phyloP scores from a whole-genome alignment of 64 coral and sea anemone species.

The Acropora tenuis region DNA sequence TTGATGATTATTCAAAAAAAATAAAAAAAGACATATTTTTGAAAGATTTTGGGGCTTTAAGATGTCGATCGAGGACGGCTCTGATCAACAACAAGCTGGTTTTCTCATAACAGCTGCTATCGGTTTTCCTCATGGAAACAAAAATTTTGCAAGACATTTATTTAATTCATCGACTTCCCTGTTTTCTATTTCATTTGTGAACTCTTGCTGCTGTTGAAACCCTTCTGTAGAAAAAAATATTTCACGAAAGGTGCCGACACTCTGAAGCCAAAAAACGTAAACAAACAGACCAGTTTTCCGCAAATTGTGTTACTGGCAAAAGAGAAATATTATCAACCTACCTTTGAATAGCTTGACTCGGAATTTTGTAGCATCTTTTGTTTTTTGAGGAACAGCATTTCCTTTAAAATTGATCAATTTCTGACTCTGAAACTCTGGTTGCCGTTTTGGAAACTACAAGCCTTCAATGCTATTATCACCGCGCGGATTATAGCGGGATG shows the following conservation, averaged over 20 bases:
- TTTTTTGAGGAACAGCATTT: background rate
- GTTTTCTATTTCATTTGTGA: slow-evolving; percentile 2
- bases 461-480: too few relatives aligned
- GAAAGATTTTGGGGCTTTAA: background rate
- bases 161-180: background rate
- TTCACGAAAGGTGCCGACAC: background rate
- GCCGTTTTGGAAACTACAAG: too few relatives aligned
- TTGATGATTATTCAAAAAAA: too few relatives aligned
- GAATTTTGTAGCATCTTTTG: background rate
- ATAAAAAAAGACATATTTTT: background rate
- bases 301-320: background rate
- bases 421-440: too few relatives aligned
- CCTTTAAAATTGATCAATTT: background rate
- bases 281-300: background rate
- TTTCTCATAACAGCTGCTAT: too few relatives aligned
- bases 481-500: background rate
- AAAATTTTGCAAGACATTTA: background rate
- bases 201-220: background rate
- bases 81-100: too few relatives aligned
- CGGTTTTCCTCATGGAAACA: background rate
- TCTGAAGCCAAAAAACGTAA: background rate
- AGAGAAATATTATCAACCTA: background rate
- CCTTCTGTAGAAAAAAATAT: background rate
- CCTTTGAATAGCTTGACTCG: background rate
- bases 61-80: background rate